phyloP scores from a whole-genome alignment of 2,113 vertebrate genomes.

The Cheilinus undulatus region DNA sequence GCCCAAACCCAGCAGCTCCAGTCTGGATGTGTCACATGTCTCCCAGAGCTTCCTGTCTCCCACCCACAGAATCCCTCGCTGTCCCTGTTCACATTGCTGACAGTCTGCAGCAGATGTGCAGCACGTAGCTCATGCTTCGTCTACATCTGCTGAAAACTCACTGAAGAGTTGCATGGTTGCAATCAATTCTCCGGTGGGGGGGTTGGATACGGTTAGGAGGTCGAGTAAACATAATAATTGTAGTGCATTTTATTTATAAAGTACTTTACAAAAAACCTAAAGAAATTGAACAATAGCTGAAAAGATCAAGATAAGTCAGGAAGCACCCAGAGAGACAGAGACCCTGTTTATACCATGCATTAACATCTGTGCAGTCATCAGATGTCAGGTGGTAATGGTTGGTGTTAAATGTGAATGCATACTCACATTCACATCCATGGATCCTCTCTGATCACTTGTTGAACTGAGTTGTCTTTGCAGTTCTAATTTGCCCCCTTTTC shows the following conservation, averaged over 20 bases:
- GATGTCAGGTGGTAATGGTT: no score
- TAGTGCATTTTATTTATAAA: no score
- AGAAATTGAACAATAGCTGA: no score
- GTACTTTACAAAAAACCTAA: no score
- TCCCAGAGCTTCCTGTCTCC: slow-evolving; percentile 36
- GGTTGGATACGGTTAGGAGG: not conserved
- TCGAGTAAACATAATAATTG: slow-evolving; percentile 41
- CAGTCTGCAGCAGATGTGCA: slow-evolving; percentile 44
- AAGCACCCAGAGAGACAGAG: slow-evolving; percentile 20
- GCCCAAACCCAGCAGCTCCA: slow-evolving; percentile 17
- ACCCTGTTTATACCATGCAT: no score
- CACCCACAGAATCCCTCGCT: slow-evolving; percentile 32
- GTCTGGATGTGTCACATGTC: slow-evolving; percentile 21
- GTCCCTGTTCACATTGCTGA: slow-evolving; percentile 33
- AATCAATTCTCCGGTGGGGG: slow-evolving; percentile 31
- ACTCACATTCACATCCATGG: no score
- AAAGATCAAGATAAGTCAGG: no score
- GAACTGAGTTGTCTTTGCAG: no score
- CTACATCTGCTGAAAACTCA: slow-evolving; percentile 38
- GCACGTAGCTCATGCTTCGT: slow-evolving; percentile 44
- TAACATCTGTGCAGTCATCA: no score
- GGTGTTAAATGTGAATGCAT: no score
- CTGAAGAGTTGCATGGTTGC: slow-evolving; percentile 21
- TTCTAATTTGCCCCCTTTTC: no score
- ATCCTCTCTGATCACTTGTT: no score